Evolutionary conservation across 2,113 vertebrate genomes (phyloP).

Genomic region (Thomomys bottae): DNA sequence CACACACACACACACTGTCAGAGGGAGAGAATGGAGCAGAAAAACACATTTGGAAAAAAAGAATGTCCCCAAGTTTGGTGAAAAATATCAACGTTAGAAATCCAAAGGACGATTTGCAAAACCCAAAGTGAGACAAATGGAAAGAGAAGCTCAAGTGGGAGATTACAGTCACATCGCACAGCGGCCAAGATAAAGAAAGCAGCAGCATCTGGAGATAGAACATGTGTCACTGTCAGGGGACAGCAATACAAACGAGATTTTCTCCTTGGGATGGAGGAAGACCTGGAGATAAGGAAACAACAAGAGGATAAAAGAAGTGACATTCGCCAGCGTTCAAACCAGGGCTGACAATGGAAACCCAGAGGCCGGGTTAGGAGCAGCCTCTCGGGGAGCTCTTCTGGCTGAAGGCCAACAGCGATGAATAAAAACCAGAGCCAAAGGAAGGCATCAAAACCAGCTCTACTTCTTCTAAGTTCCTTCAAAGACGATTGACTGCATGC

Average conservation of each 20-base stretch:
- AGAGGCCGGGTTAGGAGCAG: background rate
- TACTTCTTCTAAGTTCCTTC: background rate
- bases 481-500: background rate
- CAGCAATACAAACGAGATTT: background rate
- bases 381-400: too few relatives aligned
- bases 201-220: background rate
- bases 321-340: background rate
- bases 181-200: background rate
- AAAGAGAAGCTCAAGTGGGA: background rate
- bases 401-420: background rate
- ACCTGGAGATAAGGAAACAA: background rate
- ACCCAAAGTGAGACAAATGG: background rate
- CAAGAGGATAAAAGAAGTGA: background rate
- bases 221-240: accelerated
- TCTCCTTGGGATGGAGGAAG: background rate
- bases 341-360: too few relatives aligned
- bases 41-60: background rate
- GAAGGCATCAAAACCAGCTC: background rate
- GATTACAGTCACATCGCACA: background rate
- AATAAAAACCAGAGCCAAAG: background rate
- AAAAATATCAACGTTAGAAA: background rate
- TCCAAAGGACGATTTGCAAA: background rate
- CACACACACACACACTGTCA: background rate
- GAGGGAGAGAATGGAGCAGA: background rate
- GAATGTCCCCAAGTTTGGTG: background rate